Evolutionary conservation across 1,140 invertebrate species (phyloP), one percentile per base, ranked within the genome.

Genomic region (Galleria mellonella): DNA sequence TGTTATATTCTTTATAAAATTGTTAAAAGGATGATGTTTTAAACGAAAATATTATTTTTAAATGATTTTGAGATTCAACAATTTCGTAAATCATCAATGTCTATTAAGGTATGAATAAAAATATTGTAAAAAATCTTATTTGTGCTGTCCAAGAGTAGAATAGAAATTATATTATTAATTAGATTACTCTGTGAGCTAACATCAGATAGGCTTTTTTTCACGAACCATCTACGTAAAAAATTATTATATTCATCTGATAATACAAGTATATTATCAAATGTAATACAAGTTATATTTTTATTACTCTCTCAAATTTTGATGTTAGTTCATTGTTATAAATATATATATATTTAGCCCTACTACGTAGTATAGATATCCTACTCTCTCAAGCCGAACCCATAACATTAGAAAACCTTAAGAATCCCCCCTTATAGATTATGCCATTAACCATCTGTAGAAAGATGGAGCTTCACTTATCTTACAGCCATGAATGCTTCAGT

Each of bases 351-450:
- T 44, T 29, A 27, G 33, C 23, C 37, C 10, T 40, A 28, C 47
- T 47, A 23, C 31, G 47, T 64, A 71, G 54, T 66, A 56, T 83
- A 78, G 72, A 68, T 37, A 62, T 66, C 76, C 74, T 72, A 70
- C 71, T 83, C 76, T 83, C 72, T 83, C 60, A 72, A 78, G 81
- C 81, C 81, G 81, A 84, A 84, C 81, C 81, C 78, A 55, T 81
- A 79, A 79, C 74, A 77, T 59, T 66, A 63, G 63, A 58, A 60
- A 60, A 65, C 71, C 69, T 45, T 64, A 41, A 67, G 17, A 67
- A 66, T 57, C 51, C 43, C 17, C 62, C 66, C 62, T 61, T 58
- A 55, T 53, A 62, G 63, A 60, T 70, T 43, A 51, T 47, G 56
- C 66, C 68, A 66, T 49, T 67, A 68, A 65, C 69, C 62, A 62